Conservation (phyloP, 2,888 invertebrate species). For the Dasypolia templi region DNA sequence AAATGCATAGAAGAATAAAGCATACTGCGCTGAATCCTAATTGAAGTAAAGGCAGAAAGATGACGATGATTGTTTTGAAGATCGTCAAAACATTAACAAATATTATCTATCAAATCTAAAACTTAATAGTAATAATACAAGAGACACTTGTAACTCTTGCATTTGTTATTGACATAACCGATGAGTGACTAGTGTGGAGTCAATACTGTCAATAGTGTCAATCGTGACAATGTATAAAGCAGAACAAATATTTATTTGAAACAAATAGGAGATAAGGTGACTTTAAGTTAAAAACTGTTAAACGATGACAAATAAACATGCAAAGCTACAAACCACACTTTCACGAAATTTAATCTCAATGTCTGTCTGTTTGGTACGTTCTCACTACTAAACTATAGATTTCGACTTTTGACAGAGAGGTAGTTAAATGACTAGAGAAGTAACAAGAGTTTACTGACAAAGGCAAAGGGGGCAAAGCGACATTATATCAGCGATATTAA, state of each 20-base stretch:
- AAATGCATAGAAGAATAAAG: neutral
- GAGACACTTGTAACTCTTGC: constrained; percentile 10
- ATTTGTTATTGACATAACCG: constrained; percentile 38
- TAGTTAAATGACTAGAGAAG: neutral
- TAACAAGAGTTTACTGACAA: neutral
- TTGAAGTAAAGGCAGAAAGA: neutral
- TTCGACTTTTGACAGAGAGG: neutral
- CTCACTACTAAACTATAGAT: neutral
- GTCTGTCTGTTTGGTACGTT: neutral
- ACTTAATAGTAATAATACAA: neutral
- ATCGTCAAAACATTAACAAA: constrained; percentile 2
- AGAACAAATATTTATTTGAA: constrained; percentile 24
- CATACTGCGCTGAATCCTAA: too few relatives aligned
- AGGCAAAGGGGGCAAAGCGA: too few relatives aligned
- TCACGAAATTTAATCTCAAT: neutral
- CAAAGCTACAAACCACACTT: neutral
- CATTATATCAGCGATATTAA: too few relatives aligned
- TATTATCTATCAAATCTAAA: neutral
- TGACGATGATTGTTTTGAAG: neutral
- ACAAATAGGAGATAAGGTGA: constrained; percentile 20
- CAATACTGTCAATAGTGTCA: neutral
- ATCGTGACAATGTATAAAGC: neutral
- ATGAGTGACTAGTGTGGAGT: neutral
- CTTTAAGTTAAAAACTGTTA: constrained; percentile 21
- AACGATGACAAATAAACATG: constrained; percentile 23